Percentiles rank a stretch among this genome's conserved stretches.
Conservation (phyloP, 2,888 invertebrate genomes). For the Netelia fuscicornis region DNA sequence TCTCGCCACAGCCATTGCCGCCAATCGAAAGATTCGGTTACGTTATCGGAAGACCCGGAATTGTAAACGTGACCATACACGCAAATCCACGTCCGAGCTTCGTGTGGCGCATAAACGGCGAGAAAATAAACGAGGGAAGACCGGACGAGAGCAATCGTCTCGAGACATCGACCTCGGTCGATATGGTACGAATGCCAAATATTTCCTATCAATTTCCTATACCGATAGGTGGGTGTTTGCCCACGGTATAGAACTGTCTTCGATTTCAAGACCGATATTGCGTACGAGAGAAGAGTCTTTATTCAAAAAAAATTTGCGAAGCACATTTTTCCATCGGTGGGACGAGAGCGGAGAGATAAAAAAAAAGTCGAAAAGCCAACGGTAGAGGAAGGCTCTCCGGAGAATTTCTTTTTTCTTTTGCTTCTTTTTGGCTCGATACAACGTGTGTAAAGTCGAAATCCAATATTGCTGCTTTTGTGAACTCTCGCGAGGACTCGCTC, state of each 20-base stretch:
- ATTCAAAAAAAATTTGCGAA: constrained; percentile 21
- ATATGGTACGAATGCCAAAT: constrained; percentile 83
- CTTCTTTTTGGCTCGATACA: constrained; percentile 36
- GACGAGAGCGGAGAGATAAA: constrained; percentile 9
- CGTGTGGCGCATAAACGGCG: constrained; percentile 89
- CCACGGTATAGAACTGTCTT: neutral
- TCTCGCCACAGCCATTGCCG: constrained; percentile 88
- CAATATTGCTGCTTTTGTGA: constrained; percentile 71
- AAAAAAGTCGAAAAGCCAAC: constrained; percentile 25
- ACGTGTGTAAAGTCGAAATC: constrained; percentile 69
- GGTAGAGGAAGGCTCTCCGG: neutral
- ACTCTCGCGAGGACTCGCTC: constrained; percentile 51
- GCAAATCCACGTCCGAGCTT: constrained; percentile 90
- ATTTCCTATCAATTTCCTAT: neutral
- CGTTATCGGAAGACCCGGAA: constrained; percentile 90
- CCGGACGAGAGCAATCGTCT: constrained; percentile 85
- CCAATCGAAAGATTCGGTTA: constrained; percentile 90
- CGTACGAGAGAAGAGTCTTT: neutral
- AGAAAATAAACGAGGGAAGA: constrained; percentile 86
- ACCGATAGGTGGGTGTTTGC: neutral
- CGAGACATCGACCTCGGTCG: constrained; percentile 85
- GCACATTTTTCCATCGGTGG: neutral
- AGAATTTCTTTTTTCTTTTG: too few relatives aligned
- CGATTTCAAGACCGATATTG: neutral
- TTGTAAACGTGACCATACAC: constrained; percentile 90